Percentiles rank a stretch among this genome's conserved stretches.
phyloP scores from a whole-genome alignment of 2,888 invertebrate genomes.

The Meloe dianella region DNA sequence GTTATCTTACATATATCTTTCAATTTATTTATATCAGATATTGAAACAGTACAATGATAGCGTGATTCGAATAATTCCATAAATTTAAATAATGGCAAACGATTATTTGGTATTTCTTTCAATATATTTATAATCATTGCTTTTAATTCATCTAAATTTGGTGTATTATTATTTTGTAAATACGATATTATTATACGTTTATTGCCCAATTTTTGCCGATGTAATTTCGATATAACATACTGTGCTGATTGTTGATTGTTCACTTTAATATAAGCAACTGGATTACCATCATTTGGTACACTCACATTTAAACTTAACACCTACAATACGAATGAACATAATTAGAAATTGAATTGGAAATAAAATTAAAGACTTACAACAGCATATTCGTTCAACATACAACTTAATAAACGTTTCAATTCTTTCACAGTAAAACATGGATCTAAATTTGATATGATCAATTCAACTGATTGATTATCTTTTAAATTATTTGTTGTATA shows the following conservation, averaged over 20 bases:
- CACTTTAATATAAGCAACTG: slow-evolving; percentile 75
- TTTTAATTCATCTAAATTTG: slow-evolving; percentile 69
- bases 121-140: slow-evolving; percentile 76
- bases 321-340: slow-evolving; percentile 51
- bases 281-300: slow-evolving; percentile 70
- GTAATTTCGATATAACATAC: slow-evolving; percentile 80
- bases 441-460: slow-evolving; percentile 74
- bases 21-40: slow-evolving; percentile 75
- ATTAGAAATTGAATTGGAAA: too few relatives aligned
- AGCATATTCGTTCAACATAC: slow-evolving; percentile 70
- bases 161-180: slow-evolving; percentile 66
- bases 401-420: slow-evolving; percentile 68
- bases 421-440: slow-evolving; percentile 71
- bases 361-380: too few relatives aligned
- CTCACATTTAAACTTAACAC: slow-evolving; percentile 68
- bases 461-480: slow-evolving; percentile 56
- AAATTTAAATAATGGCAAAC: slow-evolving; percentile 80
- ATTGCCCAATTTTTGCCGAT: slow-evolving; percentile 81
- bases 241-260: slow-evolving; percentile 69
- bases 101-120: slow-evolving; percentile 76
- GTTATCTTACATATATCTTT: slow-evolving; percentile 78
- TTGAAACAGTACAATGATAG: slow-evolving; percentile 75
- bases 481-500: slow-evolving; percentile 15
- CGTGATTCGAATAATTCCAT: slow-evolving; percentile 83
- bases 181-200: slow-evolving; percentile 81